Evolutionary conservation across 2,888 invertebrate genomes (phyloP).

Genomic region (Archaeoteleia sp.): DNA sequence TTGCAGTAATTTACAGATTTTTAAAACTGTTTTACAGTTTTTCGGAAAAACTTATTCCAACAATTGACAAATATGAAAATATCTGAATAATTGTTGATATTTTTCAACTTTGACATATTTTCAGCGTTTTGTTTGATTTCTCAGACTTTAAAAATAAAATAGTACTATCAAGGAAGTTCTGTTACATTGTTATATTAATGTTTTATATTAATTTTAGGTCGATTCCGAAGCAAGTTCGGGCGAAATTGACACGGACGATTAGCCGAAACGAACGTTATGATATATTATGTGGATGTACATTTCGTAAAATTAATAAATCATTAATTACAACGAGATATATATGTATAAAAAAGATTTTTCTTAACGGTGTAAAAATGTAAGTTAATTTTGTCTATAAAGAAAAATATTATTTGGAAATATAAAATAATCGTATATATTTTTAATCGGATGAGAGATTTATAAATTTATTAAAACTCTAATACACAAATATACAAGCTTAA

Average conservation of each 20-base stretch:
- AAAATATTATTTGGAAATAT: conserved; percentile 3
- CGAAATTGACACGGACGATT: conserved; percentile 67
- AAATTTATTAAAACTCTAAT: conserved; percentile 42
- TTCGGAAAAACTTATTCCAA: too few relatives aligned
- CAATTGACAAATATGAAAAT: too few relatives aligned
- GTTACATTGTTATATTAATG: not conserved
- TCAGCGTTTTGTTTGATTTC: too few relatives aligned
- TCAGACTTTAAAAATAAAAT: too few relatives aligned
- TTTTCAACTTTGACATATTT: too few relatives aligned
- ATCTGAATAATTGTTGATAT: too few relatives aligned
- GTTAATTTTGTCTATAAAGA: conserved; percentile 1
- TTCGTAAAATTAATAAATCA: conserved; percentile 15
- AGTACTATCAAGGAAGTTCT: too few relatives aligned
- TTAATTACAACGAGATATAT: too few relatives aligned
- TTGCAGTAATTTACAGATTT: too few relatives aligned
- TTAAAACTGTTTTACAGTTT: too few relatives aligned
- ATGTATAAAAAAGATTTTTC: not conserved
- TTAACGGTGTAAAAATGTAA: conserved; percentile 1
- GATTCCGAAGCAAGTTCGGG: conserved; percentile 70
- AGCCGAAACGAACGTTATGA: conserved; percentile 54
- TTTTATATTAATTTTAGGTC: conserved; percentile 54
- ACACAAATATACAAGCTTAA: conserved; percentile 32
- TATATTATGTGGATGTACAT: conserved; percentile 21
- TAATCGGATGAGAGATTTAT: conserved; percentile 36
- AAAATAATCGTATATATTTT: conserved; percentile 31